Percentiles rank a stretch among this genome's conserved stretches.
Evolutionary conservation across 2,888 invertebrate species (phyloP).

Genomic region (Perdita meconis): DNA sequence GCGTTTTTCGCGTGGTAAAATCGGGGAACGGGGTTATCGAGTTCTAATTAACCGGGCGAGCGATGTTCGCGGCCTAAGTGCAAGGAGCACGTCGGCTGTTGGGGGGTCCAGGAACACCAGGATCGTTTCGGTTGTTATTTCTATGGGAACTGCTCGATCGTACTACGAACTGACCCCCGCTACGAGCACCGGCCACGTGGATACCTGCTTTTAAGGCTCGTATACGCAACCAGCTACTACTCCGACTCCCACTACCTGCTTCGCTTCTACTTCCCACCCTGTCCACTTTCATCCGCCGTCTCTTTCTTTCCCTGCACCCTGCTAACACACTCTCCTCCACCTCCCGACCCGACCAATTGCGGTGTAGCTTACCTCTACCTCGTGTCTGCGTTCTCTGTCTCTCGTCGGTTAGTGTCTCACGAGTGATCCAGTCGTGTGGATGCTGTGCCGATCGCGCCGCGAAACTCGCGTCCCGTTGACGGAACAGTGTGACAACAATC

Average conservation of each 20-base stretch:
- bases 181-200: slow-evolving; percentile 64
- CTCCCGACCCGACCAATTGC: slow-evolving; percentile 71
- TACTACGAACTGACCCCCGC: slow-evolving; percentile 37
- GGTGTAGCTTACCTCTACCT: slow-evolving; percentile 76
- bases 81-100: neutral
- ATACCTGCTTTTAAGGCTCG: slow-evolving; percentile 64
- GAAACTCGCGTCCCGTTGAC: slow-evolving; percentile 17
- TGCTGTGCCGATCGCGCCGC: slow-evolving; percentile 58
- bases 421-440: slow-evolving; percentile 76
- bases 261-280: slow-evolving; percentile 47
- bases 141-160: slow-evolving; percentile 28
- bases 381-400: slow-evolving; percentile 72
- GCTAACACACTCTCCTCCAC: slow-evolving; percentile 60
- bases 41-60: neutral
- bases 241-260: slow-evolving; percentile 66
- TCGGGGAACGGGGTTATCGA: neutral
- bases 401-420: slow-evolving; percentile 78
- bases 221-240: slow-evolving; percentile 55
- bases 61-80: too few species aligned
- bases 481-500: neutral
- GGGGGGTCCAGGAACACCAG: neutral
- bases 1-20: neutral
- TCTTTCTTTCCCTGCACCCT: slow-evolving; percentile 48
- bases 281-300: slow-evolving; percentile 51
- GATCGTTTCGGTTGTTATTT: slow-evolving; percentile 31